Percentiles rank a stretch among this genome's conserved stretches.
Conservation (phyloP, 2,113 vertebrate genomes). For the Hylia prasina region DNA sequence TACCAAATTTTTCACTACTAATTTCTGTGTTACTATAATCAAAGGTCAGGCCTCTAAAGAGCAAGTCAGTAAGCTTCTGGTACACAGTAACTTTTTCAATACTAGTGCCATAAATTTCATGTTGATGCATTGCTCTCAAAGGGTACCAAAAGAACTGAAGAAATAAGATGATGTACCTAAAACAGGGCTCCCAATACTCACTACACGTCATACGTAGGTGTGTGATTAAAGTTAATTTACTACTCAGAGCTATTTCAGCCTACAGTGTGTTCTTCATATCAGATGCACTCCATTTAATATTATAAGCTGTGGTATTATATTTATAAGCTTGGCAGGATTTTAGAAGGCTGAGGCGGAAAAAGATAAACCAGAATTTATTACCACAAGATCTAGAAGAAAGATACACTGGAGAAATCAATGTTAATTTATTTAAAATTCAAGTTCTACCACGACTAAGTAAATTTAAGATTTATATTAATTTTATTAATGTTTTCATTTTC, state of each 20-base stretch:
- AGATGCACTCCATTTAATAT: background rate
- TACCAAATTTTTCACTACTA: background rate
- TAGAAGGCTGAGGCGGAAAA: background rate
- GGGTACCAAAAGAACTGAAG: background rate
- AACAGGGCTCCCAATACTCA: background rate
- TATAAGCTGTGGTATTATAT: background rate
- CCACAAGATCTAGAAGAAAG: background rate
- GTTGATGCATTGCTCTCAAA: background rate
- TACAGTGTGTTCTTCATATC: background rate
- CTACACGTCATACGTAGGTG: background rate
- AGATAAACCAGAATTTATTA: background rate
- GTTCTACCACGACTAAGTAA: background rate
- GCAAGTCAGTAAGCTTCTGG: background rate
- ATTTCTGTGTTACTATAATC: background rate
- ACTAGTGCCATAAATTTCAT: background rate
- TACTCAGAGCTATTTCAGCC: background rate
- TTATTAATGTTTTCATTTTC: background rate
- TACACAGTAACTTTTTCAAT: background rate
- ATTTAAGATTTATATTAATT: background rate
- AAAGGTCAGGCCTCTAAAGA: background rate
- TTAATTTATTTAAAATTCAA: background rate
- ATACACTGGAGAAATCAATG: background rate
- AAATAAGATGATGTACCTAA: background rate
- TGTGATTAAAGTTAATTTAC: slow-evolving; percentile 9
- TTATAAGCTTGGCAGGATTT: background rate